These are phyloP conservation scores for Arvicanthis niloticus DNA, from an alignment of 2,113 vertebrate genomes.

Conservation along the genomic window DNA sequence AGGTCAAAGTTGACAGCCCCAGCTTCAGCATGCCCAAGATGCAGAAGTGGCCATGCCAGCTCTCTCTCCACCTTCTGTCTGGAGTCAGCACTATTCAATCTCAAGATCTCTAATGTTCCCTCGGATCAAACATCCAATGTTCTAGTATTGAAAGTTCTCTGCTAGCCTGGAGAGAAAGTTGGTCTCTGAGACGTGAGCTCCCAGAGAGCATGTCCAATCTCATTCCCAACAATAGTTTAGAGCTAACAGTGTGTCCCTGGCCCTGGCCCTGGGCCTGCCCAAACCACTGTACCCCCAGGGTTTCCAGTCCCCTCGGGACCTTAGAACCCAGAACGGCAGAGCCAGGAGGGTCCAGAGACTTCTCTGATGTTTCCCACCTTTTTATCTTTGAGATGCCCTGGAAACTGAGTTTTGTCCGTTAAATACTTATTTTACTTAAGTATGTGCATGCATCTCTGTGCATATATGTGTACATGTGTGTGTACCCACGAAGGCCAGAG, in stretches of 20 bases:
- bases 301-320: neutral
- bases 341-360: neutral
- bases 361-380: neutral
- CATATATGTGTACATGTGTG: neutral
- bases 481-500: too few species aligned
- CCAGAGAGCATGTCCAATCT: neutral
- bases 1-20: neutral
- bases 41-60: neutral
- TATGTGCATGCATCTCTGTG: neutral
- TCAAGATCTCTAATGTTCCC: neutral
- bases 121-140: neutral
- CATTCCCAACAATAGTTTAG: neutral
- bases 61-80: neutral
- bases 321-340: neutral
- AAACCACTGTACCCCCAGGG: neutral
- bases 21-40: neutral
- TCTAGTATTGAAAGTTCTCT: neutral
- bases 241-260: neutral
- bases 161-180: neutral
- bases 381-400: neutral
- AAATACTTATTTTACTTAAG: neutral
- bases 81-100: neutral
- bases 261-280: rapidly evolving
- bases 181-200: neutral
- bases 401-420: neutral